Evolutionary conservation across 1,140 invertebrate genomes (phyloP), one percentile per base, ranked within the genome.

Genomic region (Zaprionus africanus): DNA sequence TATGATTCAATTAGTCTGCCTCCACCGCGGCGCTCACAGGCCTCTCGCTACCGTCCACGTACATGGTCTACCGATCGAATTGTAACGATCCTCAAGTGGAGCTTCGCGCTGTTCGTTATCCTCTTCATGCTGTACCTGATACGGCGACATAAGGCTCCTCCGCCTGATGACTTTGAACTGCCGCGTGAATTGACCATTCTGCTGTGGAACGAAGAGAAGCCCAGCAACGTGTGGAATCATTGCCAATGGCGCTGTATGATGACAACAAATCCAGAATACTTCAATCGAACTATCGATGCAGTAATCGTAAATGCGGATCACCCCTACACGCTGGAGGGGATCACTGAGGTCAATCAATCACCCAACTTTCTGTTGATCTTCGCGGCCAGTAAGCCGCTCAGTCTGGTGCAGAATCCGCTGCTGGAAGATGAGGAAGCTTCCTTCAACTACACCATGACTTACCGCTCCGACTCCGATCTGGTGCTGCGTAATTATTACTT

Each of bases 381-480:
- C 26, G 54, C 81, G 0, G 64, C 64, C 17, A 61, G 43, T 6
- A 43, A 76, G 3, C 81, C 78, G 2, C 15, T 81, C 1, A 62
- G 12, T 4, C n/a, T 51, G 2, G 7, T 43, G 4, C 53, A 73
- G n/a, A 49, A 70, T 28, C 64, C 67, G 0, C 1, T 43, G 1
- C 9, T 5, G 5, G 2, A n/a, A 7, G 3, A 19, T n/a, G 43
- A 31, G 5, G 31, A 71, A 4, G 31, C 26, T 41, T 5, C 26
- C 11, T 88, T 85, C 13, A 85, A 90, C n/a, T 51, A 76, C 2
- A 83, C 74, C 2, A 88, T 88, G 84, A 84, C 57, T 34, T 88
- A 88, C 58, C 84, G 84, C 7, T 19, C 36, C 53, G 84, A 88
- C 26, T 88, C 84, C 9, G 74, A 88, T 28, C 4, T 88, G 3